phyloP scores from a whole-genome alignment of 2,797 vertebrate genomes.

The Microtus californicus region DNA sequence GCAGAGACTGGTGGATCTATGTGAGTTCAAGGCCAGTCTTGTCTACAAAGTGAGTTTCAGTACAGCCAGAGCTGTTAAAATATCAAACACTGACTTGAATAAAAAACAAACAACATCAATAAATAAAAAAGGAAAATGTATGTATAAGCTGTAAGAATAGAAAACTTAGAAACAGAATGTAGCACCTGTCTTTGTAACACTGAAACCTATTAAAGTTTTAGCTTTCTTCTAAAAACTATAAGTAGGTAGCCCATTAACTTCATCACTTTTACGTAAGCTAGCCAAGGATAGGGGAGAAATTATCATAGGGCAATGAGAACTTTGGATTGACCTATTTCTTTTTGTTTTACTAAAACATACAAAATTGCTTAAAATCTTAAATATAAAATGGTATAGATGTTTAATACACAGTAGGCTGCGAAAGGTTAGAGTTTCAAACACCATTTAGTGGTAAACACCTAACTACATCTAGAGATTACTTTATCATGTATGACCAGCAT shows the following conservation, averaged over 20 bases:
- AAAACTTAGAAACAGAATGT: neutral
- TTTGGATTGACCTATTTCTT: neutral
- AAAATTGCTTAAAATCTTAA: neutral
- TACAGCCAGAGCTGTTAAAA: neutral
- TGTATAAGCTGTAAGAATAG: neutral
- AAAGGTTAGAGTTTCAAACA: neutral
- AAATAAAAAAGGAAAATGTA: constrained; percentile 15
- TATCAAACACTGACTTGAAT: too few relatives aligned
- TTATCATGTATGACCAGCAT: neutral
- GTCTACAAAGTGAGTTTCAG: neutral
- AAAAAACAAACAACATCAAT: neutral
- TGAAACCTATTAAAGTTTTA: neutral
- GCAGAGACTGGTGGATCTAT: neutral
- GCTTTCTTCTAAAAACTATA: neutral
- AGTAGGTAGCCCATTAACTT: neutral
- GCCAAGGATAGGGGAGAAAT: neutral
- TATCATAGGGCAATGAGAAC: neutral
- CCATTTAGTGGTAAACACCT: neutral
- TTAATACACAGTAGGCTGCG: neutral
- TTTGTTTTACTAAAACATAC: neutral
- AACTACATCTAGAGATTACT: neutral
- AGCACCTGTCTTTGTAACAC: neutral
- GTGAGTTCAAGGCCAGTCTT: neutral
- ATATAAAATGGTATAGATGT: neutral
- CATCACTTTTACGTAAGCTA: neutral